Conservation (phyloP, 2,797 vertebrate species). For the Acipenser ruthenus region DNA sequence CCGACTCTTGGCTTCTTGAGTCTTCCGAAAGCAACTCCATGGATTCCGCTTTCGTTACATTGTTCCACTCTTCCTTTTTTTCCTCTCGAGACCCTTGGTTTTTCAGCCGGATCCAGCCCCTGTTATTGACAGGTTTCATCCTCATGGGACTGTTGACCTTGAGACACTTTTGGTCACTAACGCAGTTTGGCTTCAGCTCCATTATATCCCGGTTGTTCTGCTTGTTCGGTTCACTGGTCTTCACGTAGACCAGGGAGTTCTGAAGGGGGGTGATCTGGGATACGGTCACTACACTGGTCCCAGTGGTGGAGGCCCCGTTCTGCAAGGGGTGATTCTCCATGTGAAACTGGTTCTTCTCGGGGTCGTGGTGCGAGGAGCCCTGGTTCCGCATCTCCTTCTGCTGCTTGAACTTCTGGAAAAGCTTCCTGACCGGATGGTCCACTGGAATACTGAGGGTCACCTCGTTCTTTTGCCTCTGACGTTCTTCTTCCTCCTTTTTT, state of each 20-base stretch:
- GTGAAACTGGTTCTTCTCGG: conserved; percentile 70
- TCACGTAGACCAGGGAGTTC: conserved; percentile 59
- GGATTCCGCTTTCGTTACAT: conserved; percentile 66
- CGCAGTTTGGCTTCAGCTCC: conserved; percentile 60
- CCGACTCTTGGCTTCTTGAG: conserved; percentile 58
- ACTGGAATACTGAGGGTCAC: conserved; percentile 87
- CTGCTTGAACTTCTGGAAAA: conserved; percentile 95
- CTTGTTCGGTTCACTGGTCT: conserved; percentile 51
- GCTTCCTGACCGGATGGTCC: conserved; percentile 91
- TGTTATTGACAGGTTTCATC: conserved; percentile 55
- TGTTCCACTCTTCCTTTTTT: conserved; percentile 76
- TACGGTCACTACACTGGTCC: conserved; percentile 64
- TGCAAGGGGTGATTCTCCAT: conserved; percentile 61
- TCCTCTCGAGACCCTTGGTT: conserved; percentile 53
- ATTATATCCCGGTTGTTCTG: conserved; percentile 59
- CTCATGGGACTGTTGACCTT: conserved; percentile 61
- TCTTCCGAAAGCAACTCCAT: conserved; percentile 60
- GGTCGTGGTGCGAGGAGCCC: conserved; percentile 52
- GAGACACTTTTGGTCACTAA: conserved; percentile 54
- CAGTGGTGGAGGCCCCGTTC: conserved; percentile 51
- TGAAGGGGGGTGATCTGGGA: conserved; percentile 69
- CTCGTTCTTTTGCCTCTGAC: conserved; percentile 75
- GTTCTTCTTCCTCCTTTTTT: conserved; percentile 87
- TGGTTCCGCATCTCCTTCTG: conserved; percentile 77
- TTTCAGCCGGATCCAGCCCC: conserved; percentile 55